Evolutionary conservation across 1,140 invertebrate species (phyloP), one percentile per base, ranked within the genome.

Genomic region (Megalonaias nervosa): DNA sequence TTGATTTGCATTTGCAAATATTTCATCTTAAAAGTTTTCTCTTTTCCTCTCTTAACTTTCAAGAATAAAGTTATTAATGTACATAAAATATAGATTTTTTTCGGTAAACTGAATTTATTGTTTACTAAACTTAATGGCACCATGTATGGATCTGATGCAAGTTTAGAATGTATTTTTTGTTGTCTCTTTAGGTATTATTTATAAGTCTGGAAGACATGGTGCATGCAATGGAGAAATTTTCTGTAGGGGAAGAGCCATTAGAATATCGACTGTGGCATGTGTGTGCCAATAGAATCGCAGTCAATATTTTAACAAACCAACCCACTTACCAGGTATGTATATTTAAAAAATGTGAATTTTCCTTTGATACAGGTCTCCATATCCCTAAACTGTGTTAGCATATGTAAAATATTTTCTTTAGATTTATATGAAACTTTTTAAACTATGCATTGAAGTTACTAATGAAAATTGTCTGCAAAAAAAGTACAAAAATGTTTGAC

Each of bases 241-340:
- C 38, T 0, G 71, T 82, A 48, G 75, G 82, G 9, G 81, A 87
- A 1, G 87, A 88, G 26, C 85, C 88, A 5, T 75, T 90, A 19
- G 84, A 86, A 62, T 81, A 86, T 31, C 80, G 88, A 16, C 79
- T 90, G 38, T 90, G 89, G 89, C 81, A 83, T 62, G 86, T 88
- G 19, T 87, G 84, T 81, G 87, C 85, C 55, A 81, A 88, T 60
- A 81, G 86, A 23, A 78, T 90, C 3, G 84, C 87, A 58, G 78
- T 83, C 5, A 82, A 79, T 64, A 79, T 89, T 38, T 76, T 89
- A 4, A 80, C 85, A 80, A 85, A 86, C 62, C 82, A 86, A 66
- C 80, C 85, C 17, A 75, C 83, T 21, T 88, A 87, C 69, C 82
- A 85, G 69, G 86, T 86, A 64, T 48, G 38, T 11, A 48, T 11